Percentiles rank a stretch among this genome's conserved stretches.
These are phyloP conservation scores for Aldrovandia affinis DNA, from an alignment of 2,797 vertebrate species.

Conservation along the genomic window DNA sequence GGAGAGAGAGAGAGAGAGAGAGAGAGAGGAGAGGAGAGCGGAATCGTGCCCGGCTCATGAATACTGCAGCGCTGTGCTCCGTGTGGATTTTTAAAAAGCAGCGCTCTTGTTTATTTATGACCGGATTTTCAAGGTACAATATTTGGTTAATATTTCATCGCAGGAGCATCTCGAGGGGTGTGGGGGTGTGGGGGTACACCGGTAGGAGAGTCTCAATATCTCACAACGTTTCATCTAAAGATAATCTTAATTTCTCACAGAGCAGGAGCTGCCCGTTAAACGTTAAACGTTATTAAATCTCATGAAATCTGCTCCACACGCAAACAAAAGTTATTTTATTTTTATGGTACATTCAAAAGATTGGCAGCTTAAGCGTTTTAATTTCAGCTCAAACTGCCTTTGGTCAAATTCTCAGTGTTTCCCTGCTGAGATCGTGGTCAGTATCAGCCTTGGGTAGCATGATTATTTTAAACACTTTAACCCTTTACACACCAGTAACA, in stretches of 20 bases:
- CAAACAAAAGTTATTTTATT: no score
- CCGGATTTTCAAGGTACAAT: conserved; percentile 24
- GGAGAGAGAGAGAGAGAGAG: not conserved
- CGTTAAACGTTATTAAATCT: no score
- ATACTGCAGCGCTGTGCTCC: no score
- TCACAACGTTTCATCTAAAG: not conserved
- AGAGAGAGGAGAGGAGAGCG: no score
- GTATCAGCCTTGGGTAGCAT: no score
- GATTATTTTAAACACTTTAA: no score
- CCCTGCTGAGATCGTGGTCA: no score
- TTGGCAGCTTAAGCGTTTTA: not conserved
- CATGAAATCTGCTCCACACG: no score
- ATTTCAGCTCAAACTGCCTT: not conserved
- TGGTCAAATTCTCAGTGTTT: not conserved
- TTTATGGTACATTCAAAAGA: not conserved
- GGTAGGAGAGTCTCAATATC: not conserved
- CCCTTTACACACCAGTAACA: no score
- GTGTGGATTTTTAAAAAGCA: not conserved
- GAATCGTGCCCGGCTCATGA: not conserved
- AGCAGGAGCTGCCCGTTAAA: no score
- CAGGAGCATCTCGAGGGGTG: conserved; percentile 47
- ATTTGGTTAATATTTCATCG: conserved; percentile 63
- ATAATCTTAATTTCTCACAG: no score
- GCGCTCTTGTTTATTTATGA: conserved; percentile 43
- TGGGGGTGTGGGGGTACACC: conserved; percentile 58